Evolutionary conservation across 2,888 invertebrate species (phyloP).

Genomic region (Crematogaster levior): DNA sequence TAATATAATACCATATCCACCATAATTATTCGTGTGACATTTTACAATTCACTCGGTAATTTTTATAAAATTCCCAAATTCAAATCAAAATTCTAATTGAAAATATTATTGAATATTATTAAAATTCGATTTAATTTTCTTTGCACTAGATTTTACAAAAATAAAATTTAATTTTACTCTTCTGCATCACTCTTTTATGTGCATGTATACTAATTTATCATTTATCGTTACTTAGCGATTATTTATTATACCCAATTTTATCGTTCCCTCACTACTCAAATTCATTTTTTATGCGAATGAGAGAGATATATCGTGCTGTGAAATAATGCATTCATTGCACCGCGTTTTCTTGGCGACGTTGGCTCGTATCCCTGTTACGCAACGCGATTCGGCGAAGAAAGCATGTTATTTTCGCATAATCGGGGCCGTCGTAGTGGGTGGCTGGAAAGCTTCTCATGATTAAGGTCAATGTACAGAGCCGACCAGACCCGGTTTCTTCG

Average conservation of each 20-base stretch:
- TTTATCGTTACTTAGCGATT: not conserved
- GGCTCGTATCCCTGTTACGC: constrained; percentile 25
- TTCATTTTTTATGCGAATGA: not conserved
- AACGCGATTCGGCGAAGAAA: constrained; percentile 39
- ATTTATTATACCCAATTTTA: not conserved
- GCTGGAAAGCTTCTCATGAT: constrained; percentile 62
- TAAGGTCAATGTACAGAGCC: constrained; percentile 60
- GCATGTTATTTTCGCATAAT: constrained; percentile 55
- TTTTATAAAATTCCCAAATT: not conserved
- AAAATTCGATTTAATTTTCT: not conserved
- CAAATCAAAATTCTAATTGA: not conserved
- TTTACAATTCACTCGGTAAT: not conserved
- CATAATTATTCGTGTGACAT: not conserved
- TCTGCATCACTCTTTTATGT: not conserved
- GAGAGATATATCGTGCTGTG: constrained; percentile 25
- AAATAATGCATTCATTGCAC: constrained; percentile 51
- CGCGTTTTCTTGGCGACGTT: constrained; percentile 17
- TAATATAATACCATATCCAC: no score
- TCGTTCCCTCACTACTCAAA: not conserved
- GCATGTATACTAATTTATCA: not conserved
- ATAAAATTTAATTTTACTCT: not conserved
- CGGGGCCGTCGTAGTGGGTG: constrained; percentile 57
- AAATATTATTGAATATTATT: not conserved
- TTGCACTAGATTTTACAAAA: not conserved
- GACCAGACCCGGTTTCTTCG: constrained; percentile 30